Conservation (phyloP, 2,113 vertebrate genomes). For the Camelus dromedarius region DNA sequence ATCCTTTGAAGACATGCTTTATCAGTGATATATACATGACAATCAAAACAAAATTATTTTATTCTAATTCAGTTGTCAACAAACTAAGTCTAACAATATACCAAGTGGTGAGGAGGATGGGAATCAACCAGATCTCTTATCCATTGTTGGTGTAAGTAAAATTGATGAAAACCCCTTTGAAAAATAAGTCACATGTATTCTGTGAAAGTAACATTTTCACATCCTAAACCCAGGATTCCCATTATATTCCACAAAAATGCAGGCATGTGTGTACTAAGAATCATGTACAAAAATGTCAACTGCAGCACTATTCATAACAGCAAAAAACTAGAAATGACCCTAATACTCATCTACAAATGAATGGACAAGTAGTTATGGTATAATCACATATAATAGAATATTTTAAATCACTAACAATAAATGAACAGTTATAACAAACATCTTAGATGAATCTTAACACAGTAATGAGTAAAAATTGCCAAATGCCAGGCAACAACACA, state of each 20-base stretch:
- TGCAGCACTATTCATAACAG: background rate
- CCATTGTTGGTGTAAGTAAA: background rate
- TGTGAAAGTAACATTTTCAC: background rate
- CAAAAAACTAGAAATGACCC: background rate
- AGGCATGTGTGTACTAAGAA: background rate
- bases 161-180: constrained; percentile 1
- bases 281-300: background rate
- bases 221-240: background rate
- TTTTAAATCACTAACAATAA: constrained; percentile 22
- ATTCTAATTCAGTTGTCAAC: background rate
- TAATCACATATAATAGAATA: background rate
- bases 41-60: constrained; percentile 1
- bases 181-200: background rate
- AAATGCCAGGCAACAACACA: background rate
- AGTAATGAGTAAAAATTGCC: constrained; percentile 5
- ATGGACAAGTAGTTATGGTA: background rate
- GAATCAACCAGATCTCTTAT: background rate
- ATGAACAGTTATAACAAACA: background rate
- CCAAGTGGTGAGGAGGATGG: background rate
- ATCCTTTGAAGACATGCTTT: background rate
- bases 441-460: background rate
- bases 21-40: background rate
- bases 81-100: background rate
- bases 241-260: background rate
- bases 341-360: background rate